phyloP scores from a whole-genome alignment of 30 jellyfish, hydroid and myxozoan species.

The Aurelia aurita complex sp. Pacific region DNA sequence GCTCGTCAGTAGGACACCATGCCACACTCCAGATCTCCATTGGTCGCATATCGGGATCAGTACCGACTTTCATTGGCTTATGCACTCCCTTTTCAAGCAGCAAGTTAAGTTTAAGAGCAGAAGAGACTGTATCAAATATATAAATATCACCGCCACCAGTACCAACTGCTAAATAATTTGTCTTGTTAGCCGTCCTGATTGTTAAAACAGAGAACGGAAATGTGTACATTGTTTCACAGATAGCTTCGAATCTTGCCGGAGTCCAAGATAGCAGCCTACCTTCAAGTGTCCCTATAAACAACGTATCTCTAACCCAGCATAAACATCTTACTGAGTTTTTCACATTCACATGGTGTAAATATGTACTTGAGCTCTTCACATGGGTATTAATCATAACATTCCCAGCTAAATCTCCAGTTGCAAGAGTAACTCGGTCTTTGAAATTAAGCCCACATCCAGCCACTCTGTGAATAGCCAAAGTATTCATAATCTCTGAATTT shows the following conservation, averaged over 20 bases:
- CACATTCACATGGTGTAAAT: conserved; percentile 5
- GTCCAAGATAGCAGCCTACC: conserved; percentile 68
- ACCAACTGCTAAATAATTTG: conserved; percentile 59
- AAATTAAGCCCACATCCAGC: conserved; percentile 94
- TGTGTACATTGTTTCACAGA: conserved; percentile 2
- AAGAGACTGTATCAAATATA: conserved; percentile 23
- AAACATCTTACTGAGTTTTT: conserved; percentile 52
- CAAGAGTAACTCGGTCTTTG: conserved; percentile 43
- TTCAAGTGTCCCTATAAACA: conserved; percentile 78
- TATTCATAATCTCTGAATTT: background rate
- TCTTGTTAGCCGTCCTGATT: conserved; percentile 12
- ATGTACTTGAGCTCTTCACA: conserved; percentile 5
- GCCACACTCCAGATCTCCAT: conserved; percentile 96
- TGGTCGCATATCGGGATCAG: conserved; percentile 26
- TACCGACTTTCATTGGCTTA: conserved; percentile 18
- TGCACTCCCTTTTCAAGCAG: conserved; percentile 38
- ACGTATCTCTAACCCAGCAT: conserved; percentile 18
- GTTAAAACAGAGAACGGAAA: conserved; percentile 70
- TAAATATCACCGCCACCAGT: conserved; percentile 86
- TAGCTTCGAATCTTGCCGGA: background rate
- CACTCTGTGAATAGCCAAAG: conserved; percentile 38
- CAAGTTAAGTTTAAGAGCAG: background rate
- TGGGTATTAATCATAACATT: conserved; percentile 52
- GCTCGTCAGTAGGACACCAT: conserved; percentile 73
- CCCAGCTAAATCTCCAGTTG: conserved; percentile 97